Conservation (phyloP, 2,797 vertebrate species). For the Margarornis squamiger region DNA sequence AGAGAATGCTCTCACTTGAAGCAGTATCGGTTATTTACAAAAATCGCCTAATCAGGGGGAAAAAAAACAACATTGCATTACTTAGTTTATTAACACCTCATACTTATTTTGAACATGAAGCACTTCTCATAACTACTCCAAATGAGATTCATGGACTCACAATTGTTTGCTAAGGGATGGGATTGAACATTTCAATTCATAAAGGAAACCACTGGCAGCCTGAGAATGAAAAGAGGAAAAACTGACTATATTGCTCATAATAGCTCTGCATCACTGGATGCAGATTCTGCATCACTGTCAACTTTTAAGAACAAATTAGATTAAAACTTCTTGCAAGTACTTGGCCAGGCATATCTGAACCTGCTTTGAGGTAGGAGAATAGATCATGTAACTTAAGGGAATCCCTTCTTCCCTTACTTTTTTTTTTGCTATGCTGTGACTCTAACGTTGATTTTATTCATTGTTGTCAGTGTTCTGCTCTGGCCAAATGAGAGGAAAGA, state of each 20-base stretch:
- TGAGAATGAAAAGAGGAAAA: not conserved
- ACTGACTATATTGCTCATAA: not conserved
- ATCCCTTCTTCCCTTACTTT: not conserved
- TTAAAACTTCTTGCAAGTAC: not conserved
- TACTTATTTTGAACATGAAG: not conserved
- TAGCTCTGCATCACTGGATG: not conserved
- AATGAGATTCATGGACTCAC: not conserved
- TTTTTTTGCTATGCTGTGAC: not conserved
- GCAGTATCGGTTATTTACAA: conserved; percentile 15
- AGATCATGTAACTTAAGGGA: not conserved
- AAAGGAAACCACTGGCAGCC: not conserved
- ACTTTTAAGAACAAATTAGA: not conserved
- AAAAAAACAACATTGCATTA: not conserved
- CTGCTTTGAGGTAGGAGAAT: not conserved
- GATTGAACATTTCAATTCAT: not conserved
- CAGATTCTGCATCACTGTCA: not conserved
- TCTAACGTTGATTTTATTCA: not conserved
- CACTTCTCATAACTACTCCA: not conserved
- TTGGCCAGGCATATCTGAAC: not conserved
- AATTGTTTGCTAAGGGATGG: not conserved
- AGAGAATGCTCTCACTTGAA: not conserved
- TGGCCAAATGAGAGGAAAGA: not conserved
- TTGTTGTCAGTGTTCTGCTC: not conserved
- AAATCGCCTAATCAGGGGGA: not conserved
- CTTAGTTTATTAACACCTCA: conserved; percentile 23